A percentile compares a stretch with the other conserved stretches of the same genome.
Conservation (phyloP, 2,113 vertebrate genomes). For the Oostethus manadensis region DNA sequence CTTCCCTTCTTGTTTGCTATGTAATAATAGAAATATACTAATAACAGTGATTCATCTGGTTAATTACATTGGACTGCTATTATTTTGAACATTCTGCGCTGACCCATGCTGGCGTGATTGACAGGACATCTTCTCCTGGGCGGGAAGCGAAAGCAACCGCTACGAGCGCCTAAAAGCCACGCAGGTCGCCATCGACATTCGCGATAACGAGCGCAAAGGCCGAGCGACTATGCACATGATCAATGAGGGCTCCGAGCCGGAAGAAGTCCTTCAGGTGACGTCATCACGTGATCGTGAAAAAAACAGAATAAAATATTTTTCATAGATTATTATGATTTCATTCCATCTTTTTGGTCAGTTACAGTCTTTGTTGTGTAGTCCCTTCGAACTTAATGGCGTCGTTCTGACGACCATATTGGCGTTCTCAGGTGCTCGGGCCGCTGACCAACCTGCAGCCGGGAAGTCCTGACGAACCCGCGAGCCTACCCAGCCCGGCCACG, state of each 20-base stretch:
- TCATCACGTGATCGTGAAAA: too few species aligned
- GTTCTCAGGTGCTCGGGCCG: slow-evolving; percentile 58
- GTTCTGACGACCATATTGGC: too few species aligned
- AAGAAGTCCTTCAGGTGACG: slow-evolving; percentile 47
- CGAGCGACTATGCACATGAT: slow-evolving; percentile 46
- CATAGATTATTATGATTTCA: too few species aligned
- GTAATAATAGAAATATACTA: too few species aligned
- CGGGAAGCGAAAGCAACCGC: slow-evolving; percentile 57
- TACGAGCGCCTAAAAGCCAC: slow-evolving; percentile 65
- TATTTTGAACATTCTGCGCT: too few species aligned
- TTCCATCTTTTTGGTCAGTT: too few species aligned
- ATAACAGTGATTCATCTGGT: too few species aligned
- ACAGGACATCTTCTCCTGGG: slow-evolving; percentile 71
- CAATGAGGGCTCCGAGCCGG: slow-evolving; percentile 60
- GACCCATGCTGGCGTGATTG: not conserved
- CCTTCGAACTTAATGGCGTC: too few species aligned
- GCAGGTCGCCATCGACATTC: slow-evolving; percentile 61
- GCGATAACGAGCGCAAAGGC: slow-evolving; percentile 64
- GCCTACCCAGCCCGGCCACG: slow-evolving; percentile 40
- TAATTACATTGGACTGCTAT: too few species aligned
- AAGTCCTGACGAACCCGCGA: slow-evolving; percentile 16
- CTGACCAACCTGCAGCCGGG: slow-evolving; percentile 50
- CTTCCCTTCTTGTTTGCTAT: too few species aligned
- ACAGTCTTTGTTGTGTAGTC: not conserved
- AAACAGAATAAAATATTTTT: too few species aligned